Conservation (phyloP, 2,113 vertebrate genomes). For the Natator depressus region DNA sequence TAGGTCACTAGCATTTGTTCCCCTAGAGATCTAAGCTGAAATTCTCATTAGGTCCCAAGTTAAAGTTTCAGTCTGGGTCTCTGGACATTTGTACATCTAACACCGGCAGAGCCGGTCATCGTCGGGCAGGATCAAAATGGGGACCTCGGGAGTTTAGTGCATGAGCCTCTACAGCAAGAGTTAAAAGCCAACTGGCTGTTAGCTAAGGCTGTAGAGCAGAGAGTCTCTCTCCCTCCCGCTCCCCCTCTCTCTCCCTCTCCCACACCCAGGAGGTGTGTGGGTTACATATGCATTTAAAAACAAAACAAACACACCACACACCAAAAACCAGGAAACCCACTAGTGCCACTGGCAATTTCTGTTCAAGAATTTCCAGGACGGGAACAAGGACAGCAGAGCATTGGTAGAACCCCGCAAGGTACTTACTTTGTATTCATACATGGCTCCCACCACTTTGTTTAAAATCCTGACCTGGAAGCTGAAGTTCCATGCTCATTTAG, state of each 20-base stretch:
- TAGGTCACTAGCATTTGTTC: background rate
- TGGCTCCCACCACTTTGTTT: background rate
- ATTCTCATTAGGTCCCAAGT: background rate
- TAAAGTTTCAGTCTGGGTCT: background rate
- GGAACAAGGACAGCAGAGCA: background rate
- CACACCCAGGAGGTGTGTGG: too few species aligned
- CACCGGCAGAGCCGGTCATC: too few species aligned
- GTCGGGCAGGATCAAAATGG: too few species aligned
- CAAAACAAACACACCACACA: too few species aligned
- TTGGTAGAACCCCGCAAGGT: background rate
- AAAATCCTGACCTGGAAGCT: constrained; percentile 43
- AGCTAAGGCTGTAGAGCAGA: too few species aligned
- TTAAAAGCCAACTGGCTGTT: too few species aligned
- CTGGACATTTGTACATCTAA: background rate
- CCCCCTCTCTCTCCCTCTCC: too few species aligned
- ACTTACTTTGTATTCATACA: background rate
- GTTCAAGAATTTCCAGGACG: background rate
- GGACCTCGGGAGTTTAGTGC: too few species aligned
- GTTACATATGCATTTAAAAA: background rate
- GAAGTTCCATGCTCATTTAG: background rate
- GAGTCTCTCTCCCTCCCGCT: too few species aligned
- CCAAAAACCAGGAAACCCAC: background rate
- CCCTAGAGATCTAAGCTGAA: background rate
- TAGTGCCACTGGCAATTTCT: background rate
- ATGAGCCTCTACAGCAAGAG: too few species aligned